Evolutionary conservation across 2,888 invertebrate species (phyloP).

Genomic region (Tiliacea citrago): DNA sequence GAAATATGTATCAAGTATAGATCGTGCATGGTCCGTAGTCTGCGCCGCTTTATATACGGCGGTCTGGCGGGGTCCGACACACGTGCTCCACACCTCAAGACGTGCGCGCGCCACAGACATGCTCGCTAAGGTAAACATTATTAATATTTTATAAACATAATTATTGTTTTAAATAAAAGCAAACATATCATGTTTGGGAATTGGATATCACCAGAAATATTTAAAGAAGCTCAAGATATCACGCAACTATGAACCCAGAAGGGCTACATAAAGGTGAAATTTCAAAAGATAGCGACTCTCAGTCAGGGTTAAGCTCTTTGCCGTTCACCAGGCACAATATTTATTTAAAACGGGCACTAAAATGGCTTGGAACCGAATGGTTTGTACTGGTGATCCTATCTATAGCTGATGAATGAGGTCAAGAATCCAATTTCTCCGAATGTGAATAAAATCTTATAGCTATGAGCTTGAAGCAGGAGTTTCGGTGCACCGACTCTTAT

Average conservation of each 20-base stretch:
- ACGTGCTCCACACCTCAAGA: constrained; percentile 76
- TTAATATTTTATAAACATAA: constrained; percentile 14
- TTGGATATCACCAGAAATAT: not conserved
- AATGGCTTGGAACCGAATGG: too few relatives aligned
- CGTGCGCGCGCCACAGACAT: constrained; percentile 82
- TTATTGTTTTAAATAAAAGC: not conserved
- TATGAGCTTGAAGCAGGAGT: not conserved
- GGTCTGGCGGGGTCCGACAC: constrained; percentile 69
- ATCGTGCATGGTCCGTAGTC: constrained; percentile 55
- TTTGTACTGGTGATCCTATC: not conserved
- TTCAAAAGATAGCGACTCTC: too few relatives aligned
- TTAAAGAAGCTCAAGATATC: not conserved
- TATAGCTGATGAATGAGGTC: not conserved
- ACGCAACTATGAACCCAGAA: not conserved
- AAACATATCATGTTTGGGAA: not conserved
- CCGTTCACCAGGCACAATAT: not conserved
- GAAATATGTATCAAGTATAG: constrained; percentile 84
- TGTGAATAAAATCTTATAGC: constrained; percentile 1
- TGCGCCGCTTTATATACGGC: constrained; percentile 76
- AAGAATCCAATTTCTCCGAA: not conserved
- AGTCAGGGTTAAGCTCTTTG: not conserved
- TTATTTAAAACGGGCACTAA: not conserved
- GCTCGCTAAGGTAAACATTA: constrained; percentile 84
- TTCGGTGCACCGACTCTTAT: too few relatives aligned
- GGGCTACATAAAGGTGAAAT: not conserved